A percentile compares a stretch with the other conserved stretches of the same genome.
Evolutionary conservation across 2,888 invertebrate genomes (phyloP).

Genomic region (Phengaris arion): DNA sequence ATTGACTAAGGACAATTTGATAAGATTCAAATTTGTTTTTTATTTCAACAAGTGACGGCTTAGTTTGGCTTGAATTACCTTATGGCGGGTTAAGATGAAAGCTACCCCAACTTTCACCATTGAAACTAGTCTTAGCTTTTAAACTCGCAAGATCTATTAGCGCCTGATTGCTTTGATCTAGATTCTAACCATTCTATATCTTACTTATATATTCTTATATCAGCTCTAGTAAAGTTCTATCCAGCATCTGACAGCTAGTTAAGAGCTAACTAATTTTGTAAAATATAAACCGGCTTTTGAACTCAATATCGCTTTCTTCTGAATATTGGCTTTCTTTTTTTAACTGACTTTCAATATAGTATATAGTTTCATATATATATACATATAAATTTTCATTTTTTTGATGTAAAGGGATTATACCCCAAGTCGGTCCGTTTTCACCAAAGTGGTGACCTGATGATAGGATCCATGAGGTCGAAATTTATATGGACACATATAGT

Average conservation of each 20-base stretch:
- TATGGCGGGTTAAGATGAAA: slow-evolving; percentile 38
- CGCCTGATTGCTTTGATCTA: slow-evolving; percentile 36
- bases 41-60: not conserved
- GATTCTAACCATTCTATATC: slow-evolving; percentile 37
- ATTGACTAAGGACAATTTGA: not conserved
- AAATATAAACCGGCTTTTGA: not conserved
- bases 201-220: slow-evolving; percentile 19
- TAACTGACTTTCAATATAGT: too few relatives aligned
- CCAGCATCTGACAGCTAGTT: not conserved
- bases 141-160: slow-evolving; percentile 34
- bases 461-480: too few relatives aligned
- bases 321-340: not conserved
- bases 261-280: not conserved
- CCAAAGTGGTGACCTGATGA: too few relatives aligned
- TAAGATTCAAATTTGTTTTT: not conserved
- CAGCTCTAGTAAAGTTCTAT: not conserved
- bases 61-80: not conserved
- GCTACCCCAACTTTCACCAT: slow-evolving; percentile 52
- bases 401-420: too few relatives aligned
- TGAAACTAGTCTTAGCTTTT: slow-evolving; percentile 48
- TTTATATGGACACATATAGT: too few relatives aligned
- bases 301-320: not conserved
- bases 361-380: too few relatives aligned
- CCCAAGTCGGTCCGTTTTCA: too few relatives aligned
- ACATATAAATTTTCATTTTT: too few relatives aligned